Percentiles rank a stretch among this genome's conserved stretches.
phyloP scores from a whole-genome alignment of 2,888 invertebrate genomes.

The Drosophila neutralis region DNA sequence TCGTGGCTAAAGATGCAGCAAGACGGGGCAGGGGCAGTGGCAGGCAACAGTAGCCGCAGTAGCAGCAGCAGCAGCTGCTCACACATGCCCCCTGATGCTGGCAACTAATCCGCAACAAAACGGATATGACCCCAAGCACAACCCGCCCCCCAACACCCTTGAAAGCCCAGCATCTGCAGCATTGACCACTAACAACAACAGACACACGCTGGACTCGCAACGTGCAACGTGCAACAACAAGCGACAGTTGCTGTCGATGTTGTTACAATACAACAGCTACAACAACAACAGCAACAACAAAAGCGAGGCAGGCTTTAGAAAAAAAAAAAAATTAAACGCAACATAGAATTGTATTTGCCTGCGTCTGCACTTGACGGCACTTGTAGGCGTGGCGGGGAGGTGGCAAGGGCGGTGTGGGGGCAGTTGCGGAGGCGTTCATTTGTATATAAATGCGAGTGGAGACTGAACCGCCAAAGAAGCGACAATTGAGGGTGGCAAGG shows the following conservation, averaged over 20 bases:
- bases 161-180: constrained; percentile 8
- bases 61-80: constrained; percentile 19
- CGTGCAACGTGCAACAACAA: constrained; percentile 45
- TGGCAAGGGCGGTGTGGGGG: constrained; percentile 4
- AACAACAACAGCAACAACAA: constrained; percentile 40
- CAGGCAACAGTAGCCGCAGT: background rate
- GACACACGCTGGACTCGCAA: constrained; percentile 48
- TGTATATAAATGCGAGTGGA: constrained; percentile 69
- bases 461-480: constrained; percentile 68
- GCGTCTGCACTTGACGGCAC: constrained; percentile 74
- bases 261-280: constrained; percentile 48
- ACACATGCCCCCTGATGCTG: constrained; percentile 44
- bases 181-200: constrained; percentile 40
- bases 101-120: constrained; percentile 65
- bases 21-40: background rate
- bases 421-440: constrained; percentile 75
- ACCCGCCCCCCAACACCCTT: background rate
- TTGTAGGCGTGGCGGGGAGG: constrained; percentile 33
- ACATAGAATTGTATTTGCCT: constrained; percentile 72
- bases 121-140: constrained; percentile 39
- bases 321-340: constrained; percentile 20
- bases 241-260: constrained; percentile 72
- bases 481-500: constrained; percentile 67
- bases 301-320: constrained; percentile 7
- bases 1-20: constrained; percentile 5